Evolutionary conservation across 2,888 invertebrate species (phyloP).

Genomic region (Cryptocephalus primarius): DNA sequence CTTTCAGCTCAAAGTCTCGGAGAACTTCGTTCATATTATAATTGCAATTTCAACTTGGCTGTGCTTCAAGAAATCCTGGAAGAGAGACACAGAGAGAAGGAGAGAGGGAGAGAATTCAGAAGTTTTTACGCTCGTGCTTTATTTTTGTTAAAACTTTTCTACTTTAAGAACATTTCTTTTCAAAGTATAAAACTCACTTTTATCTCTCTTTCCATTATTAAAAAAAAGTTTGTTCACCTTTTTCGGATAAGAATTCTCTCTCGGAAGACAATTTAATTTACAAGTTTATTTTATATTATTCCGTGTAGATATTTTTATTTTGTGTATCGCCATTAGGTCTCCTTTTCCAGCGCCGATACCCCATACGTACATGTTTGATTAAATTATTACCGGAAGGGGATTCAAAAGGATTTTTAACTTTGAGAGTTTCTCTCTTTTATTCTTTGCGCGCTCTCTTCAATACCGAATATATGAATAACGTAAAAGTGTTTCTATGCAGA

Average conservation of each 20-base stretch:
- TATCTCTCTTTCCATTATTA: slow-evolving; percentile 29
- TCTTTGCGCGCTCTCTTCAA: no score
- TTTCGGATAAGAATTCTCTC: no score
- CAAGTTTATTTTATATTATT: slow-evolving; percentile 10
- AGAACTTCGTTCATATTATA: slow-evolving; percentile 24
- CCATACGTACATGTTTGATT: slow-evolving; percentile 5
- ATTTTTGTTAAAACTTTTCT: slow-evolving; percentile 30
- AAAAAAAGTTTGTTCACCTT: slow-evolving; percentile 8
- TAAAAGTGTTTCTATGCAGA: no score
- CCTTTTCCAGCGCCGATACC: slow-evolving; percentile 4
- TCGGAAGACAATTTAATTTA: slow-evolving; percentile 19
- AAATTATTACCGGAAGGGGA: slow-evolving; percentile 7
- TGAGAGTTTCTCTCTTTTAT: slow-evolving; percentile 8
- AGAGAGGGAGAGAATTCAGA: slow-evolving; percentile 3
- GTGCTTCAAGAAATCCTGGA: slow-evolving; percentile 10
- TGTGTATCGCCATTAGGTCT: slow-evolving; percentile 6
- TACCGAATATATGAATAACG: no score
- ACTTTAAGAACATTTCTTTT: slow-evolving; percentile 31
- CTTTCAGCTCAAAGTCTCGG: slow-evolving; percentile 22
- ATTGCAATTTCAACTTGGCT: slow-evolving; percentile 28
- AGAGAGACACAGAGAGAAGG: no score
- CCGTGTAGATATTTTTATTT: slow-evolving; percentile 8
- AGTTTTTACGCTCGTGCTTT: slow-evolving; percentile 25
- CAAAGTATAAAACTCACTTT: slow-evolving; percentile 28
- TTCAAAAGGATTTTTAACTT: slow-evolving; percentile 8